Evolutionary conservation across 2,113 vertebrate species (phyloP), one percentile per base, ranked within the genome.

Genomic region (Cynopterus brachyotis): DNA sequence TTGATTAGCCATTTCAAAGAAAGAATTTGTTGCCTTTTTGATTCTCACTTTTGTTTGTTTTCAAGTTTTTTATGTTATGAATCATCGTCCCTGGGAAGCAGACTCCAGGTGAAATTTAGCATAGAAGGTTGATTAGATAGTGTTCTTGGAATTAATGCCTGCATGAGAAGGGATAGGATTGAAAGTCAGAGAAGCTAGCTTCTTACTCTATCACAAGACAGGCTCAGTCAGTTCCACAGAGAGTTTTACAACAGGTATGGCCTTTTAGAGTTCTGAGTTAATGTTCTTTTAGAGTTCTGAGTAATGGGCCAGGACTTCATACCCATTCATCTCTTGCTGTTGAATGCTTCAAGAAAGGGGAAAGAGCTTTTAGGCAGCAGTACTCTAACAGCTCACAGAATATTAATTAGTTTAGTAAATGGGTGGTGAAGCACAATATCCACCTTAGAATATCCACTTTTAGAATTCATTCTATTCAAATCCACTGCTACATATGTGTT

Each of bases 31-130:
- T 81, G 40, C 16, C 73, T 70, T 82, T 32, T 64, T 64, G 42
- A 80, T 66, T 92, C 67, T 95, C 35, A 76, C 26, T 95, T 80
- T 80, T 85, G 20, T 91, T 81, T 87, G 15, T 93, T 82, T 69
- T 76, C 60, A 47, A 20, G 35, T 12, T 91, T 82, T 91, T 82
- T 9, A 75, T 45, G 35, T 70, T 82, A 15, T 30, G 57, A 32
- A 19, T 76, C 9, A 10, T 37, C 17, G 26, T 82, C 32, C 75
- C 69, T 75, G 35, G 59, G 35, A 91, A 72, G 50, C 4, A 37
- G 67, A 64, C 19, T 57, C 19, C 53, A 82, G 28, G 75, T 76
- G 40, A 91, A 87, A 64, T 67, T 76, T 64, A 42, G 60, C 60
- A 45, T 17, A 37, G 40, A 3, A 82, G n/a, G 20, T 37, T 87